Evolutionary conservation across 2,888 invertebrate species (phyloP), one percentile per base, ranked within the genome.

Genomic region (Eupithecia abbreviata): DNA sequence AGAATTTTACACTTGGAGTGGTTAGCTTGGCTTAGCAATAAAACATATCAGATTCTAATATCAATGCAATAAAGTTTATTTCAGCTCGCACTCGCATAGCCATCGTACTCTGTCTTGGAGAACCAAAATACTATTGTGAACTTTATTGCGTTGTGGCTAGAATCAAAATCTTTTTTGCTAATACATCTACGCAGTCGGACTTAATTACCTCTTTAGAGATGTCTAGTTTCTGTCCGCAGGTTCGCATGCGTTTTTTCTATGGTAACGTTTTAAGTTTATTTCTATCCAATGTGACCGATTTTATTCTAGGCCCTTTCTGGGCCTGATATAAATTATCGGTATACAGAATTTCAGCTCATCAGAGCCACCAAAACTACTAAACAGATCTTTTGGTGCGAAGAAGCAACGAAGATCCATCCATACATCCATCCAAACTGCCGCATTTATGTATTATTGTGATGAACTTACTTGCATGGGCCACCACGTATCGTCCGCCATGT

Each of bases 401-500:
- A 30, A 30, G 30, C 30, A 30, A 30, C 30, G 30, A 30, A 30
- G 30, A 30, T 30, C 30, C 30, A 30, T 30, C 30, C 30, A 30
- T 30, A 30, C 30, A 30, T 30, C 30, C 30, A 30, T 30, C 30
- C 30, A 30, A 30, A 30, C 30, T 30, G 1, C 30, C 30, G 30
- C 30, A 30, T 30, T 30, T 30, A 30, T 30, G 1, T 6, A 7
- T 4, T 9, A 5, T 5, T 9, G 6, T 12, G 30, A 18, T 3
- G n/a, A n/a, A 84, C 84, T 84, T 82, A 96, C 96, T 95, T 98
- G 98, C 87, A 98, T 97, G 5, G 98, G 98, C 98, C 99, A 99
- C 98, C 98, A 98, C 69, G 98, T 98, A 88, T 98, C 98, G 79
- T 97, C 96, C 0, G 98, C 98, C 98, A 99, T 98, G 88, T 98